These are phyloP conservation scores for Rostratula benghalensis DNA, from an alignment of 2,113 vertebrate species.

Conservation along the genomic window DNA sequence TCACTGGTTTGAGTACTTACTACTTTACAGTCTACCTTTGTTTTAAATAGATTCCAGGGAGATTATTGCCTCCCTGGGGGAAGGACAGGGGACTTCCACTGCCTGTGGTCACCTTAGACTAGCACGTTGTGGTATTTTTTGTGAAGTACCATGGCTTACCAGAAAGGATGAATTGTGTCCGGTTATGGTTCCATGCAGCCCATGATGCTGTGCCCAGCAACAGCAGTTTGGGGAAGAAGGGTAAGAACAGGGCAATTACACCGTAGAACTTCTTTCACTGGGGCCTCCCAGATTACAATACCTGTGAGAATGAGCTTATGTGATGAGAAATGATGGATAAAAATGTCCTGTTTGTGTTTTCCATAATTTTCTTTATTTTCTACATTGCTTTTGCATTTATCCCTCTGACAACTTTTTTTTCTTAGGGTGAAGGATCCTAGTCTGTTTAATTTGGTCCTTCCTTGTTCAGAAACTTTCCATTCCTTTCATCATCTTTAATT, in stretches of 20 bases:
- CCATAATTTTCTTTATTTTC: not conserved
- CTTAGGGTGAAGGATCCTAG: not conserved
- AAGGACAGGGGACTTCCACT: too few species aligned
- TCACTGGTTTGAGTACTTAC: not conserved
- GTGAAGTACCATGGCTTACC: not conserved
- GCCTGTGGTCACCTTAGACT: not conserved
- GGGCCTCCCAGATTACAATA: not conserved
- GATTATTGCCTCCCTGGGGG: not conserved
- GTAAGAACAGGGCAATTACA: not conserved
- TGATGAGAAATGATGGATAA: not conserved
- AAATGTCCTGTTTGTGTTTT: not conserved
- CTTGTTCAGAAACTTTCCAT: not conserved
- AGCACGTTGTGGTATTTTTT: rapidly evolving
- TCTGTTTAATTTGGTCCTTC: not conserved
- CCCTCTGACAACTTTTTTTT: not conserved
- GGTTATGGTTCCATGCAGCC: not conserved
- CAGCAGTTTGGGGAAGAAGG: not conserved
- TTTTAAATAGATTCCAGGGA: not conserved
- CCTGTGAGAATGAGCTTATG: not conserved
- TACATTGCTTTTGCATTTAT: not conserved
- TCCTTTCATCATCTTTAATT: not conserved
- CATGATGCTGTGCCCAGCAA: not conserved
- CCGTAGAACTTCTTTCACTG: not conserved
- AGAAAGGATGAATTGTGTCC: not conserved
- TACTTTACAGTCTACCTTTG: not conserved